phyloP scores from a whole-genome alignment of 2,797 vertebrate genomes.

The Momotus momota region DNA sequence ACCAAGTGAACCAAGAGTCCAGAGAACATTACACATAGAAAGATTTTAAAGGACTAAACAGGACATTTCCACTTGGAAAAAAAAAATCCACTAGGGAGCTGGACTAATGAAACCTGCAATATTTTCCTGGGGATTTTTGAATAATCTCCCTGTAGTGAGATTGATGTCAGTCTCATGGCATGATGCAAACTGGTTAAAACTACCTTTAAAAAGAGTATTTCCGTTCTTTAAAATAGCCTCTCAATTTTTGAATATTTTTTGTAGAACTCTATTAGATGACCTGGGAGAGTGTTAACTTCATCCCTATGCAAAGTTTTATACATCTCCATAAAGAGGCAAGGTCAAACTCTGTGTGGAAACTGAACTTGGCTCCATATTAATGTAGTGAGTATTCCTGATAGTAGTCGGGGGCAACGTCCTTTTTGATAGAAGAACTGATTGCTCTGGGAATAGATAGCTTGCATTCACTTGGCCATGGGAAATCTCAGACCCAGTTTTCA shows the following conservation, averaged over 20 bases:
- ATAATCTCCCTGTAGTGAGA: background rate
- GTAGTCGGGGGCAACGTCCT: background rate
- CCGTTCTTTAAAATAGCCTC: background rate
- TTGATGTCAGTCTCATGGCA: background rate
- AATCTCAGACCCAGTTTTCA: background rate
- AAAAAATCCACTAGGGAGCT: background rate
- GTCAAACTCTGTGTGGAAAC: slow-evolving; percentile 1
- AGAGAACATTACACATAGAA: background rate
- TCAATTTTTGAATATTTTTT: background rate
- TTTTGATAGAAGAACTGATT: background rate
- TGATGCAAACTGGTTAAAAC: background rate
- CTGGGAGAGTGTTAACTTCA: background rate
- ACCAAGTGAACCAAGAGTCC: background rate
- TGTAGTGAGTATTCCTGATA: background rate
- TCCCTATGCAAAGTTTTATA: background rate
- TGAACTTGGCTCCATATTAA: background rate
- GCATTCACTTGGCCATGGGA: background rate
- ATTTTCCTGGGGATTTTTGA: background rate
- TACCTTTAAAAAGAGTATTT: background rate
- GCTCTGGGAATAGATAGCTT: background rate
- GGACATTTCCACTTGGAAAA: background rate
- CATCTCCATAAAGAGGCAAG: background rate
- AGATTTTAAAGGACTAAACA: background rate
- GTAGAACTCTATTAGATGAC: background rate
- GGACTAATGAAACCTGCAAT: background rate